Base-by-base conservation (phyloP, 2,888 invertebrate genomes). In the Zootermopsis nevadensis region DNA sequence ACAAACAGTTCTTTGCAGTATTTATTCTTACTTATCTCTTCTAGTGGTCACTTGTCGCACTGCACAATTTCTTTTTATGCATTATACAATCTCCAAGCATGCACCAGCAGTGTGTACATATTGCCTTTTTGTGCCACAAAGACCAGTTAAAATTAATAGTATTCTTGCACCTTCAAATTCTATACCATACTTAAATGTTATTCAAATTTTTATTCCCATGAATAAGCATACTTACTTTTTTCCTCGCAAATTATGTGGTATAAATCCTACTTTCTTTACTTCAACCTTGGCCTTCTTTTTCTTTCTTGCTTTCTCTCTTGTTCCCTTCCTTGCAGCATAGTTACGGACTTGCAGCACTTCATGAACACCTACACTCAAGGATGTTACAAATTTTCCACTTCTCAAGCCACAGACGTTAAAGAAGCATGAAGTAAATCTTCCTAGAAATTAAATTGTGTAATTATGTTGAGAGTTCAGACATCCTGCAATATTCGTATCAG, bases 251-350 rank as follows among this genome's bases (percentile, higher is more conserved):
- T 94, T 94, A 87, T 94, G 94, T 0, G 95, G 95, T 82, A 95
- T 93, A 86, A 94, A 95, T 74, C 93, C 95, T 82, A 94, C 91
- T 91, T 96, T 96, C 85, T 94, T 92, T 19, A 94, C 92, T 88
- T 94, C 95, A 53, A 93, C 92, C 89, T 95, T 95, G 42, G 95
- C 94, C 90, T 95, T 96, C 87, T n/a, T n/a, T n/a, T 94, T 89
- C 82, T 95, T 95, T 80, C 92, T 92, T 48, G 93, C 94, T 86
- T 93, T 94, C 80, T 95, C 95, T 85, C 96, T 92, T 4, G 96
- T 96, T 80, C 96, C 96, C 89, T 95, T 96, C 85, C 97, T 92
- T 0, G 96, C 96, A 7, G 96, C 96, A 90, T 94, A 95, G 86
- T 91, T 84, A 35, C 88, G 85, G 42, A 85, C 82, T 84, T 84